These are phyloP conservation scores for Antedon mediterranea DNA, from an alignment of 53 echinoderm and acorn worm species.

Conservation along the genomic window DNA sequence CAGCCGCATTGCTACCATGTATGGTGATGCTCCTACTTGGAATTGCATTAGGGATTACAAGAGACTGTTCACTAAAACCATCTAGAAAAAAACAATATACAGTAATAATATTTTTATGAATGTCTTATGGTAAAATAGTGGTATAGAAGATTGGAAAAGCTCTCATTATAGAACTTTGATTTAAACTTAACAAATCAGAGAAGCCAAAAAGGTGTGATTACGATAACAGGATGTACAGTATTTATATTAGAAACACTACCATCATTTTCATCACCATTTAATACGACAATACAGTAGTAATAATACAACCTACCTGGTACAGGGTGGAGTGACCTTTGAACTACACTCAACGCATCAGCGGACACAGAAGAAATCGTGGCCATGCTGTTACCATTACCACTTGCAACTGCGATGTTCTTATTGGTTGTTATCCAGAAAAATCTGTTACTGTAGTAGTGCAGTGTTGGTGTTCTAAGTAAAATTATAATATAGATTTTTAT, in stretches of 20 bases:
- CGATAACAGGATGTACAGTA: too few species aligned
- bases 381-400: constrained; percentile 36
- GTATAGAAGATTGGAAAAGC: too few species aligned
- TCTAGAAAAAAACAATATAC: constrained; percentile 18
- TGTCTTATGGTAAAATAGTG: too few species aligned
- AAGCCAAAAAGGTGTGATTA: too few species aligned
- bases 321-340: constrained; percentile 64
- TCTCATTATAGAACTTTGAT: too few species aligned
- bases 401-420: constrained; percentile 20
- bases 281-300: too few species aligned
- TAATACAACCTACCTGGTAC: constrained; percentile 75
- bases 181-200: too few species aligned
- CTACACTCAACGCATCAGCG: constrained; percentile 35
- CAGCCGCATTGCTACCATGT: constrained; percentile 32
- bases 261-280: too few species aligned
- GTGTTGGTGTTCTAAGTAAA: constrained; percentile 39
- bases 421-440: constrained; percentile 58
- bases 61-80: constrained; percentile 35
- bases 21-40: constrained; percentile 25
- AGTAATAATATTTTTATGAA: too few species aligned
- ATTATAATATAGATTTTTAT: neutral
- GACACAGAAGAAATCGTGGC: constrained; percentile 30
- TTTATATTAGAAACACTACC: too few species aligned
- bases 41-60: constrained; percentile 43
- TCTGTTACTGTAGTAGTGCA: constrained; percentile 78